A percentile compares a stretch with the other conserved stretches of the same genome.
These are phyloP conservation scores for Parelbella ahira DNA, from an alignment of 2,888 invertebrate genomes.

Conservation along the genomic window DNA sequence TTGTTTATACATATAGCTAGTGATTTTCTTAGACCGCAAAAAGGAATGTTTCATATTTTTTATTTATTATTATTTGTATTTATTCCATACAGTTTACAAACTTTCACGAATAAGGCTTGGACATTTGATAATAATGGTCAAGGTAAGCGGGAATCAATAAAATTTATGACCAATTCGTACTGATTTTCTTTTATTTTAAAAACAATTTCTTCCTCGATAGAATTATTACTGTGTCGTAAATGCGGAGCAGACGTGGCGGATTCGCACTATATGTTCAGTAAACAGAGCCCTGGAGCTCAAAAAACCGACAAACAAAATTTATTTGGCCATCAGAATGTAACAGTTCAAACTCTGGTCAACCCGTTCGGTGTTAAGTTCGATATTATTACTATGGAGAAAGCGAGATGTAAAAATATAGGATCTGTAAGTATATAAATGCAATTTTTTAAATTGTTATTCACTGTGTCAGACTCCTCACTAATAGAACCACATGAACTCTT, in stretches of 20 bases:
- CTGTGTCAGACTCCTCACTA: too few relatives aligned
- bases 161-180: background rate
- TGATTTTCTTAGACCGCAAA: background rate
- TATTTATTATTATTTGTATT: constrained; percentile 40
- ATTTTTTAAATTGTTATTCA: too few relatives aligned
- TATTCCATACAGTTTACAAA: constrained; percentile 34
- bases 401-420: constrained; percentile 76
- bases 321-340: constrained; percentile 75
- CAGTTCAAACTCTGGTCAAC: constrained; percentile 79
- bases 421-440: constrained; percentile 60
- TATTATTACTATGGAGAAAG: constrained; percentile 73
- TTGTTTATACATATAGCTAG: too few relatives aligned
- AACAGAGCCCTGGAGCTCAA: constrained; percentile 71
- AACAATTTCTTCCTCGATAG: constrained; percentile 55
- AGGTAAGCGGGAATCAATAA: too few relatives aligned
- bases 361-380: constrained; percentile 78
- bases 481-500: too few relatives aligned
- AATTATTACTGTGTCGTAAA: constrained; percentile 78
- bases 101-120: constrained; percentile 37
- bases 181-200: too few relatives aligned
- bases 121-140: constrained; percentile 30
- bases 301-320: constrained; percentile 70
- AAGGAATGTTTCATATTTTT: constrained; percentile 55
- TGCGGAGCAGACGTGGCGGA: constrained; percentile 82
- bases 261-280: constrained; percentile 71